phyloP scores from a whole-genome alignment of 2,888 invertebrate species.

The Tortricodes alternella region DNA sequence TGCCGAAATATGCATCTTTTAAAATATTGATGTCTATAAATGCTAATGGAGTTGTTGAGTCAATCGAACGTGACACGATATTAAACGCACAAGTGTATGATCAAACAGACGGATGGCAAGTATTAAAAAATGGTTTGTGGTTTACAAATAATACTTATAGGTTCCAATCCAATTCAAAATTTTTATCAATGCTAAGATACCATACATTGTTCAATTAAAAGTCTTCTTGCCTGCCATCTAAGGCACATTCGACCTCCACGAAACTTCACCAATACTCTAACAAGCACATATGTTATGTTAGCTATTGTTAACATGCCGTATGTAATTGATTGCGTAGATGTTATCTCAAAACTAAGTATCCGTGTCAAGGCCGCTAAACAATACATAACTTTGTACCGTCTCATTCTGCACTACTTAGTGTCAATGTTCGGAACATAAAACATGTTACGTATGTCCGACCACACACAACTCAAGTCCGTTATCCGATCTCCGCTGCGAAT shows the following conservation, averaged over 20 bases:
- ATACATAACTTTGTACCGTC: conserved; percentile 56
- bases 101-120: neutral
- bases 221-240: neutral
- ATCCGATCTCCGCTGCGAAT: conserved; percentile 24
- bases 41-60: conserved; percentile 13
- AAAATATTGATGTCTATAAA: conserved; percentile 17
- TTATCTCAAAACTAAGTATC: conserved; percentile 65
- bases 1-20: neutral
- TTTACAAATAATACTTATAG: no score
- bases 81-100: conserved; percentile 3
- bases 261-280: conserved; percentile 16
- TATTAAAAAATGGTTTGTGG: neutral
- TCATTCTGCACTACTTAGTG: conserved; percentile 52
- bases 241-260: conserved; percentile 14
- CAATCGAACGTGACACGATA: conserved; percentile 18
- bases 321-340: conserved; percentile 66
- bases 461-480: conserved; percentile 20
- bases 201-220: neutral
- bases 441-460: conserved; percentile 28
- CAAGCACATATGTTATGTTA: conserved; percentile 46
- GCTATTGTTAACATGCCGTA: conserved; percentile 62
- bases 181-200: no score
- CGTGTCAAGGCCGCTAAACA: conserved; percentile 72
- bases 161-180: no score
- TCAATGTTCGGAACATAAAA: conserved; percentile 41